phyloP scores from a whole-genome alignment of 2,888 invertebrate genomes.

The Chelonus formosanus region DNA sequence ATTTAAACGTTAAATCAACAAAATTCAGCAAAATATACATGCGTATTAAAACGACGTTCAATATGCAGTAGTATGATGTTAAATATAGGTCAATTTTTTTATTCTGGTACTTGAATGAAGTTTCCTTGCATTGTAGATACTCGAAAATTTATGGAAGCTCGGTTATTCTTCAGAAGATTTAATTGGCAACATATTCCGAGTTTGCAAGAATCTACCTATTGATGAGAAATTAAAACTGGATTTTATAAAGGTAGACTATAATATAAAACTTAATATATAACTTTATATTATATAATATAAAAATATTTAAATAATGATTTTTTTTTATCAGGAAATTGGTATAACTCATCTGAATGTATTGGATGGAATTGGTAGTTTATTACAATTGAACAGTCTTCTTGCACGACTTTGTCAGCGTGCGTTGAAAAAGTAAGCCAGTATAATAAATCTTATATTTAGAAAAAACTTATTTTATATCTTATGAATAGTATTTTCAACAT shows the following conservation, averaged over 20 bases:
- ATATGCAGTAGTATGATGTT: no score
- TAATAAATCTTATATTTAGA: no score
- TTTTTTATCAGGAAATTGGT: slow-evolving; percentile 79
- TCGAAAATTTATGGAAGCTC: slow-evolving; percentile 88
- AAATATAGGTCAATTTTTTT: no score
- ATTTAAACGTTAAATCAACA: no score
- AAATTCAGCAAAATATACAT: no score
- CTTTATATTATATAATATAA: no score
- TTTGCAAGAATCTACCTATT: slow-evolving; percentile 86
- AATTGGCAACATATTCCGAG: slow-evolving; percentile 92
- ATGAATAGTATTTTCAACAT: no score
- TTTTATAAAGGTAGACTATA: slow-evolving; percentile 75
- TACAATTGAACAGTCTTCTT: slow-evolving; percentile 91
- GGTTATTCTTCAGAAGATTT: slow-evolving; percentile 98
- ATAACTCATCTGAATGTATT: slow-evolving; percentile 88
- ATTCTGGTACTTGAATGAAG: no score
- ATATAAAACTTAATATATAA: no score
- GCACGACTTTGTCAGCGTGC: slow-evolving; percentile 78
- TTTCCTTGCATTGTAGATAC: slow-evolving; percentile 67
- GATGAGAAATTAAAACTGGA: slow-evolving; percentile 84
- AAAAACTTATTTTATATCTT: no score
- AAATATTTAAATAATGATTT: no score
- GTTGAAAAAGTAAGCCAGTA: slow-evolving; percentile 30
- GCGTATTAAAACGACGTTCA: no score
- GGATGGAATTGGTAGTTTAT: slow-evolving; percentile 84